Conservation (phyloP, 2,797 vertebrate genomes). For the Delichon dasypus region DNA sequence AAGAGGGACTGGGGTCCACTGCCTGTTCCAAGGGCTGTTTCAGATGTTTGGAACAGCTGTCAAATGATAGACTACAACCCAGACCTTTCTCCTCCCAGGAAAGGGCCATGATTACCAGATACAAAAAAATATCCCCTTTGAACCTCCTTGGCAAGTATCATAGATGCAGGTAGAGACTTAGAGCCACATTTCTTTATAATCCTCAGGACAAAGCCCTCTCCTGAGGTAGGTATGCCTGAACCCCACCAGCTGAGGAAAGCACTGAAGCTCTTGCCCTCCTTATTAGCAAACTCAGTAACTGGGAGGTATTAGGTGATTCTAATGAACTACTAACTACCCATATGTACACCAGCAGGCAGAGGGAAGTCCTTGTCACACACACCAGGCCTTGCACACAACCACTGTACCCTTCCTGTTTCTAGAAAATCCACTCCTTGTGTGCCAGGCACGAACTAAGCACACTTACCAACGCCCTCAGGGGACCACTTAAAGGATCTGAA, state of each 20-base stretch:
- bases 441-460: background rate
- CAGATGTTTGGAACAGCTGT: background rate
- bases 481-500: background rate
- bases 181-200: background rate
- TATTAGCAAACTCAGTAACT: background rate
- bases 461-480: background rate
- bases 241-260: accelerated
- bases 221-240: background rate
- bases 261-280: background rate
- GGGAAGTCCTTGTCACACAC: background rate
- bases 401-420: background rate
- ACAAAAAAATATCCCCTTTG: background rate
- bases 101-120: background rate
- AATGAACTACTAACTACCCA: background rate
- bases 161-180: background rate
- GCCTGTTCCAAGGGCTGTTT: background rate
- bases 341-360: background rate
- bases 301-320: background rate
- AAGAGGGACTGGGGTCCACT: background rate
- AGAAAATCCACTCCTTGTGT: background rate
- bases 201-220: background rate
- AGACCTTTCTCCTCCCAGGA: background rate
- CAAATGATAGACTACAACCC: background rate
- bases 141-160: background rate
- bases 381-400: background rate